phyloP scores from a whole-genome alignment of 2,888 invertebrate species.

The Papilio protenor region DNA sequence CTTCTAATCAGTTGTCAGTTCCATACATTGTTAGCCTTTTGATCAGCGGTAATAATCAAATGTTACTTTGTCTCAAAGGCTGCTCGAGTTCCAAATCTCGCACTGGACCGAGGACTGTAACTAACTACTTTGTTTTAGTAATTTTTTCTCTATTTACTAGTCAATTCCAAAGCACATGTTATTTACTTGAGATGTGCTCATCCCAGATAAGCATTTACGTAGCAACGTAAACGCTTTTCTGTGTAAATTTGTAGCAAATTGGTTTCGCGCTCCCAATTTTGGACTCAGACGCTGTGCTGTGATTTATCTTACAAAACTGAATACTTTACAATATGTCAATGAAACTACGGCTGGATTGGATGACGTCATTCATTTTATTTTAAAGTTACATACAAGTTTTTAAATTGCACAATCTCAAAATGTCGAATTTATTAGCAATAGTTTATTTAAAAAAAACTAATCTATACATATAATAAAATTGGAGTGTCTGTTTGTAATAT shows the following conservation, averaged over 20 bases:
- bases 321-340: background rate
- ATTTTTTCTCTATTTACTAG: background rate
- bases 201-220: conserved; percentile 1
- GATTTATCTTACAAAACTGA: background rate
- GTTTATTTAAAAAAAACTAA: background rate
- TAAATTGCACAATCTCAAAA: background rate
- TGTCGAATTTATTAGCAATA: background rate
- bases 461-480: too few species aligned
- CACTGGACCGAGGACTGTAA: too few species aligned
- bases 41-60: too few species aligned
- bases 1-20: too few species aligned
- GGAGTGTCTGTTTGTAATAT: too few species aligned
- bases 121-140: background rate
- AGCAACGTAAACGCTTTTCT: conserved; percentile 17
- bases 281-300: background rate
- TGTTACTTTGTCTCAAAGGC: too few species aligned
- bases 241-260: conserved; percentile 25
- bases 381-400: background rate
- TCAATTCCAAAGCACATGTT: background rate
- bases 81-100: too few species aligned
- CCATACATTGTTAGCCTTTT: too few species aligned
- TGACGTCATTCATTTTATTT: background rate
- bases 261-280: background rate
- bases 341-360: background rate
- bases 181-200: background rate